Evolutionary conservation across 2,888 invertebrate species (phyloP), one percentile per base, ranked within the genome.

Genomic region (Ichneumon xanthorius): DNA sequence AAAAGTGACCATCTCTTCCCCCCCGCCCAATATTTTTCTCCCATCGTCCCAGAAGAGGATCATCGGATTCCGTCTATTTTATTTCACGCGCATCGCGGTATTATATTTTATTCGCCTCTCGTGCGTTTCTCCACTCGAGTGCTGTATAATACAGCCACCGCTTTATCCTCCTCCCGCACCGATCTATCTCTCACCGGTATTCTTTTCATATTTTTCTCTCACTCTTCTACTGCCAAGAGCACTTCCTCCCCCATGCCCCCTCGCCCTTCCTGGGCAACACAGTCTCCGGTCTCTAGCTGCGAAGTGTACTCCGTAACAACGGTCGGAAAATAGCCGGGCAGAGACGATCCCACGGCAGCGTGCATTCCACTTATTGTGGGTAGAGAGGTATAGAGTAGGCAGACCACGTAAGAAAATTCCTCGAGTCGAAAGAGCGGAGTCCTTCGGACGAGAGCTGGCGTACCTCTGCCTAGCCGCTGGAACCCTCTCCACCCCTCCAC

Each of bases 381-480:
- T 50, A 78, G 82, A 48, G 45, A 48, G 45, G 4, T 75, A 77
- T 85, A 77, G 82, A 68, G 85, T 82, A 82, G 85, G 82, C 85
- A 82, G 80, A 71, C 82, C 85, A 85, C 85, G 89, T 92, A 92
- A 90, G 90, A 90, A 91, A 89, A 92, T 90, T 89, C 89, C 87
- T 80, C 76, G 88, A 87, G 88, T 86, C 88, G 88, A 91, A 90
- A 91, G 90, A 91, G 91, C 91, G 90, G 88, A 88, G 86, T 91
- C 89, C 88, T 90, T 89, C 89, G 89, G 87, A 89, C 84, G 87
- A 87, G 85, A 89, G 88, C 61, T 30, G 67, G 48, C 50, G 11
- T 37, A n/a, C 79, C 73, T 72, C 67, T 40, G 73, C 58, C 16
- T 58, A 30, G 76, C 22, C 79, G 63, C 79, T 76, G 82, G 61